These are phyloP conservation scores for Pogonomyrmex californicus DNA, from an alignment of 1,140 invertebrate species.

Conservation along the genomic window DNA sequence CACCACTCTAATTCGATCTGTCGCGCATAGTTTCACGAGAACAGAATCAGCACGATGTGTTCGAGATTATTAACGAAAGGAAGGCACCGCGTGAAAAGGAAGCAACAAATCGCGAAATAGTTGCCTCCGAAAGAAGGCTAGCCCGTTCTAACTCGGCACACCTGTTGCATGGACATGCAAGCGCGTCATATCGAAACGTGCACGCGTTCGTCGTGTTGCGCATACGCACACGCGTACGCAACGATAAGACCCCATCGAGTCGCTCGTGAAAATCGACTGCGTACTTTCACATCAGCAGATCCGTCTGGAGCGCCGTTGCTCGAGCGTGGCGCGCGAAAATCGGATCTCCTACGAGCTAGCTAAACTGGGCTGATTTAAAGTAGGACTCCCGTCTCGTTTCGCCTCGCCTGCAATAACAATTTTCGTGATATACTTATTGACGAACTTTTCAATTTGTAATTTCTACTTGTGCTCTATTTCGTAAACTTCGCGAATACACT, in stretches of 20 bases:
- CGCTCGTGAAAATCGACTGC: slow-evolving; percentile 74
- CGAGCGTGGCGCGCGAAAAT: slow-evolving; percentile 82
- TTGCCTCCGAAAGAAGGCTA: slow-evolving; percentile 68
- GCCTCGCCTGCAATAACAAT: slow-evolving; percentile 66
- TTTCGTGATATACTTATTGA: slow-evolving; percentile 24
- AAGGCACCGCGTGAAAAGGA: slow-evolving; percentile 69
- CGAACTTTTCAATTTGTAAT: slow-evolving; percentile 2
- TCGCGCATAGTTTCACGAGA: slow-evolving; percentile 38
- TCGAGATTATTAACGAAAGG: slow-evolving; percentile 75
- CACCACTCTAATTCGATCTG: slow-evolving; percentile 40
- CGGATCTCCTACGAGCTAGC: slow-evolving; percentile 72
- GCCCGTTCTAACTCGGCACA: slow-evolving; percentile 65
- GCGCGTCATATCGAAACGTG: slow-evolving; percentile 46
- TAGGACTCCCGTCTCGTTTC: slow-evolving; percentile 75
- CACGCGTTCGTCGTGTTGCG: slow-evolving; percentile 2
- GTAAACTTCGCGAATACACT: slow-evolving; percentile 1
- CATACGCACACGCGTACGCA: background rate
- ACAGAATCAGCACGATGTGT: slow-evolving; percentile 52
- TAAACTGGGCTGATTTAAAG: slow-evolving; percentile 80
- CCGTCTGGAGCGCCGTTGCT: slow-evolving; percentile 73
- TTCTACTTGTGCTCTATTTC: background rate
- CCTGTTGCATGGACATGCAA: slow-evolving; percentile 64
- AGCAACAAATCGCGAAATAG: slow-evolving; percentile 66
- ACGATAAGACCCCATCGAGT: slow-evolving; percentile 19
- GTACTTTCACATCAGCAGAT: slow-evolving; percentile 80